Percentiles rank a stretch among this genome's conserved stretches.
phyloP scores from a whole-genome alignment of 2,888 invertebrate genomes.

The Allacma fusca region DNA sequence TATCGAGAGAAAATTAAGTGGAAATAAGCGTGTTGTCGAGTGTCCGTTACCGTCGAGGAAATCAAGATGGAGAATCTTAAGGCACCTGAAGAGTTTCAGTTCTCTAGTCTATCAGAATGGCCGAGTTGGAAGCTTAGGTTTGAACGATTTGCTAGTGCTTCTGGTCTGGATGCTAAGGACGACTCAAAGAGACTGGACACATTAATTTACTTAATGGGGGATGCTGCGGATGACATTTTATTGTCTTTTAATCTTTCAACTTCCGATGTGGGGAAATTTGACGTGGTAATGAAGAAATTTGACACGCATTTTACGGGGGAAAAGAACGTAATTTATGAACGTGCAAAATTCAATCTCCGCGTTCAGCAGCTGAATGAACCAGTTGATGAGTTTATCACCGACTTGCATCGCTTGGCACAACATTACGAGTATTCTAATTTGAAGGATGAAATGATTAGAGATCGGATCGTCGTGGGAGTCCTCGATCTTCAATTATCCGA shows the following conservation, averaged over 20 bases:
- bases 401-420: slow-evolving; percentile 46
- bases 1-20: too few species aligned
- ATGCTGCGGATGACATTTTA: slow-evolving; percentile 6
- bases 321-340: slow-evolving; percentile 51
- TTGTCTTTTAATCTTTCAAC: neutral
- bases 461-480: slow-evolving; percentile 55
- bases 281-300: slow-evolving; percentile 45
- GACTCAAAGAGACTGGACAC: slow-evolving; percentile 49
- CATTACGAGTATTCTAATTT: slow-evolving; percentile 49
- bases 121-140: slow-evolving; percentile 50
- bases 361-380: slow-evolving; percentile 45
- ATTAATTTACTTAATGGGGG: slow-evolving; percentile 51
- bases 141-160: slow-evolving; percentile 46
- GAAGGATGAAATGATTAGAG: slow-evolving; percentile 53
- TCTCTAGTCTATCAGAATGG: too few species aligned
- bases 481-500: slow-evolving; percentile 47
- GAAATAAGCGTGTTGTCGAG: too few species aligned
- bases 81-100: too few species aligned
- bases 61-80: too few species aligned
- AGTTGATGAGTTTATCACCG: slow-evolving; percentile 51
- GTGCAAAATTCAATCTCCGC: slow-evolving; percentile 50
- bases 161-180: slow-evolving; percentile 35
- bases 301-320: neutral
- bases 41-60: too few species aligned
- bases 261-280: slow-evolving; percentile 4